phyloP scores from a whole-genome alignment of 2,113 vertebrate genomes.

The Melanotaenia duboulayi region DNA sequence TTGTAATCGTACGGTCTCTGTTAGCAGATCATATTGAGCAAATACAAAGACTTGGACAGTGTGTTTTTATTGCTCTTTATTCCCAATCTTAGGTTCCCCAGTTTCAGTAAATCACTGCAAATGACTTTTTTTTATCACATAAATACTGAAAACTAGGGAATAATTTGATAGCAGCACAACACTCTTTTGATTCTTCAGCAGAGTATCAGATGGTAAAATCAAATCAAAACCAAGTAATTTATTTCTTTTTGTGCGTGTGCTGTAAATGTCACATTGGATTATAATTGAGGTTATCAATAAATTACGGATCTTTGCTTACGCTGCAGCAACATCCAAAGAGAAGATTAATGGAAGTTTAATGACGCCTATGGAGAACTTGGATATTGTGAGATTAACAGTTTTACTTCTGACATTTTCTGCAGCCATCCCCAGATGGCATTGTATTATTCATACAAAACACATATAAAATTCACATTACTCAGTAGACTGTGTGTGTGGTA shows the following conservation, averaged over 20 bases:
- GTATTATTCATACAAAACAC: slow-evolving; percentile 27
- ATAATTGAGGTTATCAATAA: slow-evolving; percentile 41
- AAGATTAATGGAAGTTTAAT: slow-evolving; percentile 57
- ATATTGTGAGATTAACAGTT: slow-evolving; percentile 53
- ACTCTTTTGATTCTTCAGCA: not conserved
- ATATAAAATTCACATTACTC: not conserved
- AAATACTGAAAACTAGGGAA: not conserved
- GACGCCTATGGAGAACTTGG: slow-evolving; percentile 37
- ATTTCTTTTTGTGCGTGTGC: slow-evolving; percentile 8
- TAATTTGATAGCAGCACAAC: not conserved
- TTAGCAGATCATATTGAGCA: no score
- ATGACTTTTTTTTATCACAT: not conserved
- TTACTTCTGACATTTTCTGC: slow-evolving; percentile 56
- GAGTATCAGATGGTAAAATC: not conserved
- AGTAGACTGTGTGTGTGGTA: not conserved
- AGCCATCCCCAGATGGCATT: slow-evolving; percentile 7
- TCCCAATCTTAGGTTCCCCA: not conserved
- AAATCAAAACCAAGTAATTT: not conserved
- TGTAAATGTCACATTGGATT: slow-evolving; percentile 61
- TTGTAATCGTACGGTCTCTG: no score
- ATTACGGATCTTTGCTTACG: slow-evolving; percentile 31
- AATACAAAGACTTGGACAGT: not conserved
- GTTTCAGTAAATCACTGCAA: not conserved
- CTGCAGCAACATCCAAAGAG: slow-evolving; percentile 15
- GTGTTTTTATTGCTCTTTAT: not conserved